These are phyloP conservation scores for Labeo rohita DNA, from an alignment of 2,113 vertebrate species.

Conservation along the genomic window DNA sequence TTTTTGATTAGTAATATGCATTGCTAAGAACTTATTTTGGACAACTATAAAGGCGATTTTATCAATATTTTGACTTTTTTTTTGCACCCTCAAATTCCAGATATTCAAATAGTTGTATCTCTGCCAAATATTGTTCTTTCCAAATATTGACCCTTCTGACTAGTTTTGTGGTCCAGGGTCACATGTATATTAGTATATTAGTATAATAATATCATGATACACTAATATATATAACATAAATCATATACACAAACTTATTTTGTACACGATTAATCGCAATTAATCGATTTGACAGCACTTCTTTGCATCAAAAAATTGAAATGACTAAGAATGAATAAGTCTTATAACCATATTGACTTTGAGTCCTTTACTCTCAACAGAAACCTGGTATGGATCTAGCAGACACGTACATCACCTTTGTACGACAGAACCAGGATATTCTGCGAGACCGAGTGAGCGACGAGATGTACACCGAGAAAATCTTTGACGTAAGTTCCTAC, in stretches of 20 bases:
- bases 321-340: background rate
- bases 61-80: too few relatives aligned
- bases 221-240: too few relatives aligned
- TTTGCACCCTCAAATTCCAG: too few relatives aligned
- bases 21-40: too few relatives aligned
- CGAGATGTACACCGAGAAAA: constrained; percentile 89
- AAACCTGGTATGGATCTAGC: constrained; percentile 96
- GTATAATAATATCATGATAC: too few relatives aligned
- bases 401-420: constrained; percentile 94
- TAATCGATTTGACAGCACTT: background rate
- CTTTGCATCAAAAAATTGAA: background rate
- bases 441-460: constrained; percentile 91
- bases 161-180: too few relatives aligned
- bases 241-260: background rate
- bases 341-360: background rate
- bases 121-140: too few relatives aligned
- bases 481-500: constrained; percentile 91
- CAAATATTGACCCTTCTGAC: too few relatives aligned
- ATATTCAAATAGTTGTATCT: too few relatives aligned
- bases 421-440: constrained; percentile 96
- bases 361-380: constrained; percentile 69
- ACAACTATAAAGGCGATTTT: too few relatives aligned
- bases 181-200: too few relatives aligned
- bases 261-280: background rate
- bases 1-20: too few relatives aligned